Conservation (phyloP, 2,888 invertebrate species). For the Gymnoscelis rufifasciata region DNA sequence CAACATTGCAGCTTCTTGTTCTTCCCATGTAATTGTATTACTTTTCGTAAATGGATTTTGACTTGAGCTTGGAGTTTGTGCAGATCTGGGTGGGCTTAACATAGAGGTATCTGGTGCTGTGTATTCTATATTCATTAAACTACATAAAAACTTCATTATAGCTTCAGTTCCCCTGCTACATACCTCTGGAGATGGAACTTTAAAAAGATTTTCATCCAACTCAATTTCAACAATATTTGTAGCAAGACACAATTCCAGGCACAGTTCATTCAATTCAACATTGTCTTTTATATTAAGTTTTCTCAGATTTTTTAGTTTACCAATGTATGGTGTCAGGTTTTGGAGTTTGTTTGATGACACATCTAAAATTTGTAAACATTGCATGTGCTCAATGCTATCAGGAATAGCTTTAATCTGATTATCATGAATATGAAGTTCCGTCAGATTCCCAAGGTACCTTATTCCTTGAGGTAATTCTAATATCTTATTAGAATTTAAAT, state of each 20-base stretch:
- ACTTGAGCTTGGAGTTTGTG: slow-evolving; percentile 50
- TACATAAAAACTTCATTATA: slow-evolving; percentile 82
- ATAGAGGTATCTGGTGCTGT: slow-evolving; percentile 56
- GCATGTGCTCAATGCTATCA: slow-evolving; percentile 81
- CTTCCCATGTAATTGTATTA: slow-evolving; percentile 73
- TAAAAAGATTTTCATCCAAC: slow-evolving; percentile 80
- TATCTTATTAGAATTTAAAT: slow-evolving; percentile 84
- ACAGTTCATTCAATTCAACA: slow-evolving; percentile 77
- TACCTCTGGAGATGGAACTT: slow-evolving; percentile 83
- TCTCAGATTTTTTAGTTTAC: slow-evolving; percentile 80
- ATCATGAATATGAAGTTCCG: slow-evolving; percentile 85
- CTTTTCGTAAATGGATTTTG: slow-evolving; percentile 55
- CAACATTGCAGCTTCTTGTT: slow-evolving; percentile 81
- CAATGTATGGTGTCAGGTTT: slow-evolving; percentile 81
- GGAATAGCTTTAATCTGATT: slow-evolving; percentile 86
- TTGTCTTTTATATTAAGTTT: slow-evolving; percentile 82
- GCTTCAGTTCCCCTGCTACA: slow-evolving; percentile 78
- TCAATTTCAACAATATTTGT: slow-evolving; percentile 80
- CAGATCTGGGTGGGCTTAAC: slow-evolving; percentile 34
- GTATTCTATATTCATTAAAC: slow-evolving; percentile 71
- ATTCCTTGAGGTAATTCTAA: slow-evolving; percentile 82
- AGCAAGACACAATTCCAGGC: slow-evolving; percentile 82
- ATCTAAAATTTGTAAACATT: slow-evolving; percentile 83
- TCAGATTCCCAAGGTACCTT: slow-evolving; percentile 81
- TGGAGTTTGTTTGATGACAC: slow-evolving; percentile 84